These are phyloP conservation scores for Eulemur mongoz DNA, from an alignment of 2,797 vertebrate species.

Conservation along the genomic window DNA sequence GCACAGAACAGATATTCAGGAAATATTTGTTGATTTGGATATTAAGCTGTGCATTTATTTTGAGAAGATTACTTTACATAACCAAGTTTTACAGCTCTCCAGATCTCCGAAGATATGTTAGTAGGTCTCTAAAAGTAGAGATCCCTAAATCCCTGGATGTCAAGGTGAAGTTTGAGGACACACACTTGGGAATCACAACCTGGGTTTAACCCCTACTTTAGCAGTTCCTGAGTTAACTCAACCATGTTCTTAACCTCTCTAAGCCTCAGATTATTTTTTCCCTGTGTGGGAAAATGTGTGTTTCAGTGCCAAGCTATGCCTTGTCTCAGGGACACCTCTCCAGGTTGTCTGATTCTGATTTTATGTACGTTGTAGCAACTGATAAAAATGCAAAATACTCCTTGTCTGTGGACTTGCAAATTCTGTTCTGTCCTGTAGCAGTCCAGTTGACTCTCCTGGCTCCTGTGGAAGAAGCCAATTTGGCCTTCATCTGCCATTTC, in stretches of 20 bases:
- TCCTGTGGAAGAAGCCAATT: neutral
- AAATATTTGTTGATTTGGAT: neutral
- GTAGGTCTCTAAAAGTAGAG: neutral
- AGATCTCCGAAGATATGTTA: neutral
- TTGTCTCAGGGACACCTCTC: neutral
- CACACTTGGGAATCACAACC: neutral
- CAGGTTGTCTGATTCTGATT: neutral
- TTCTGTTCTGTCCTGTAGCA: neutral
- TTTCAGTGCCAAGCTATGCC: neutral
- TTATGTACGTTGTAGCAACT: neutral
- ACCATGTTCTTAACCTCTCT: neutral
- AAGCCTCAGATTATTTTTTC: neutral
- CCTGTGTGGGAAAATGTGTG: neutral
- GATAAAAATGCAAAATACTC: neutral
- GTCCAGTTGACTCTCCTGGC: rapidly evolving
- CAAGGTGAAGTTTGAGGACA: neutral
- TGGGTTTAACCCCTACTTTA: neutral
- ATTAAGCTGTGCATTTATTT: neutral
- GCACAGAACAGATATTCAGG: neutral
- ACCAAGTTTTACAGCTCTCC: neutral
- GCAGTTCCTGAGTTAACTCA: neutral
- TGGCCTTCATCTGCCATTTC: neutral
- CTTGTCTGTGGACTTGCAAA: too few species aligned
- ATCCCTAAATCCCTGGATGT: neutral
- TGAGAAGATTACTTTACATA: neutral